phyloP scores from a whole-genome alignment of 2,888 invertebrate genomes.

The Pollenia angustigena region DNA sequence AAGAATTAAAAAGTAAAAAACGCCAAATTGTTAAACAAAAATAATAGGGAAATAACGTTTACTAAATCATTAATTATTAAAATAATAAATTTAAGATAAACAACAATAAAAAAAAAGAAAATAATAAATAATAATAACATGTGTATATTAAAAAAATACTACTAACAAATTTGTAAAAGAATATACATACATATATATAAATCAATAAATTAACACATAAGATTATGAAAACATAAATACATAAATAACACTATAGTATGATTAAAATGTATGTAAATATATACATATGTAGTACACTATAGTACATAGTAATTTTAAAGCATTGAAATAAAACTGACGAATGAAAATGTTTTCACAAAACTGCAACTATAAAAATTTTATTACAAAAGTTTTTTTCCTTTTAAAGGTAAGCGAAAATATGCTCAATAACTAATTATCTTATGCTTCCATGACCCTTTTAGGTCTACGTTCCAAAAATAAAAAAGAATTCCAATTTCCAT shows the following conservation, averaged over 20 bases:
- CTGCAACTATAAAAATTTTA: constrained; percentile 15
- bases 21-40: constrained; percentile 68
- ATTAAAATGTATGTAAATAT: constrained; percentile 42
- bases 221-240: constrained; percentile 39
- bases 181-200: background rate
- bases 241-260: constrained; percentile 41
- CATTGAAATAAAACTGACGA: constrained; percentile 63
- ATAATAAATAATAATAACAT: constrained; percentile 42
- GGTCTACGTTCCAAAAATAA: constrained; percentile 1
- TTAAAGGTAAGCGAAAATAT: constrained; percentile 71
- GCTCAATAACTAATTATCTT: constrained; percentile 34
- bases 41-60: constrained; percentile 62
- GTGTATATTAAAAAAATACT: constrained; percentile 45
- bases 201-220: constrained; percentile 32
- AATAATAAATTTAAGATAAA: constrained; percentile 53
- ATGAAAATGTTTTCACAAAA: constrained; percentile 65
- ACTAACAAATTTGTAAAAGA: constrained; percentile 58
- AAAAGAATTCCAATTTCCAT: background rate
- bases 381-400: constrained; percentile 26
- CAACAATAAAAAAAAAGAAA: constrained; percentile 6
- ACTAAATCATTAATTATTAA: constrained; percentile 55
- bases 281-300: constrained; percentile 48
- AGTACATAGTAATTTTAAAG: constrained; percentile 58
- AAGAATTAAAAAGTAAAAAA: constrained; percentile 53
- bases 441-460: constrained; percentile 2